A percentile compares a stretch with the other conserved stretches of the same genome.
Conservation (phyloP, 2,888 invertebrate species). For the Epirrhoe tristata region DNA sequence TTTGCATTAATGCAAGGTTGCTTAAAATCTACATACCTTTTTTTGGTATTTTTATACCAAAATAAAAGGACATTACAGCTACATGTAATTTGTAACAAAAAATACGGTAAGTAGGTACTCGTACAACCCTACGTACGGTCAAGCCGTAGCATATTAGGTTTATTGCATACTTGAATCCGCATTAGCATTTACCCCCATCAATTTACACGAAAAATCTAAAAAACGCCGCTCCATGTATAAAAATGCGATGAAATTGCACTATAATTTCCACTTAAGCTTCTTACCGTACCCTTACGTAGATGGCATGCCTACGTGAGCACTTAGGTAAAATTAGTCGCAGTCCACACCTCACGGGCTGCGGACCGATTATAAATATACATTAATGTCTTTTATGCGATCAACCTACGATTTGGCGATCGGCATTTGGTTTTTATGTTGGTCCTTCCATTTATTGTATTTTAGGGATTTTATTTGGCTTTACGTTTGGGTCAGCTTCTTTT, state of each 20-base stretch:
- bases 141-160: slow-evolving; percentile 33
- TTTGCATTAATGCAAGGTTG: background rate
- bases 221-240: slow-evolving; percentile 45
- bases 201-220: slow-evolving; percentile 45
- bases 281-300: slow-evolving; percentile 57
- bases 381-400: slow-evolving; percentile 40
- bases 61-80: slow-evolving; percentile 5
- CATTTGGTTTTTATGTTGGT: slow-evolving; percentile 19
- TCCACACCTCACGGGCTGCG: slow-evolving; percentile 50
- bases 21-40: background rate
- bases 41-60: too few species aligned
- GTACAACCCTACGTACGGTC: slow-evolving; percentile 9
- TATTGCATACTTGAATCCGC: slow-evolving; percentile 30
- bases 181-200: slow-evolving; percentile 41
- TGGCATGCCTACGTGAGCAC: slow-evolving; percentile 64
- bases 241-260: slow-evolving; percentile 57
- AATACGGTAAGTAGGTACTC: slow-evolving; percentile 7
- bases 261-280: slow-evolving; percentile 64
- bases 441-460: background rate
- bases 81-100: background rate
- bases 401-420: slow-evolving; percentile 38
- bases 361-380: slow-evolving; percentile 52
- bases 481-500: background rate
- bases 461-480: slow-evolving; percentile 6
- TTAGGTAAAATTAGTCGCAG: slow-evolving; percentile 63